phyloP scores from a whole-genome alignment of 30 jellyfish, hydroid and myxozoan genomes.

The Chrysaora quinquecirrha region DNA sequence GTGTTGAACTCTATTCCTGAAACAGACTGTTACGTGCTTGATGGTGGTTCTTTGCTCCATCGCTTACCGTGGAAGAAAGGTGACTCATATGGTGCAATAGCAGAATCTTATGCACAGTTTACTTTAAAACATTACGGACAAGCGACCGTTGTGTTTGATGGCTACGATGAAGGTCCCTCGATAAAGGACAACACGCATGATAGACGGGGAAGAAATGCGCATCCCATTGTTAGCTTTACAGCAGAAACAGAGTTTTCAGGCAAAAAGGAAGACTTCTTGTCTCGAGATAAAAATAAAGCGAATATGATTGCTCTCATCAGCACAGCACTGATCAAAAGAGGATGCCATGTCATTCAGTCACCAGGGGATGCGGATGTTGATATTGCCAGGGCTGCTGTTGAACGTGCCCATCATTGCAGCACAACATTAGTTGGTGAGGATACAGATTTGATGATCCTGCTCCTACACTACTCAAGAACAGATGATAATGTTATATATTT shows the following conservation, averaged over 20 bases:
- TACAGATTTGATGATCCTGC: background rate
- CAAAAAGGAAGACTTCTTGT: conserved; percentile 21
- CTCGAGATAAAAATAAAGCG: conserved; percentile 15
- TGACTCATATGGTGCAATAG: conserved; percentile 22
- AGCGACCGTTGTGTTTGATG: conserved; percentile 37
- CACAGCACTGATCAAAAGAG: conserved; percentile 20
- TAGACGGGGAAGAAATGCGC: background rate
- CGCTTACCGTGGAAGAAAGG: conserved; percentile 19
- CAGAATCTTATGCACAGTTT: conserved; percentile 20
- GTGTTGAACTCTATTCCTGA: conserved; percentile 20
- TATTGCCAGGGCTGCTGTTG: background rate
- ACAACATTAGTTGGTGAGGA: background rate
- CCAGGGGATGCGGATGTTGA: conserved; percentile 16
- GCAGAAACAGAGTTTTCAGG: conserved; percentile 14
- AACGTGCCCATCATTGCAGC: conserved; percentile 1
- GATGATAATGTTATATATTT: background rate
- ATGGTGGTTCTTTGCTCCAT: conserved; percentile 43
- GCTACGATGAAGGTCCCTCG: conserved; percentile 18
- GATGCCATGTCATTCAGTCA: conserved; percentile 20
- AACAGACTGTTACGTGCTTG: conserved; percentile 34
- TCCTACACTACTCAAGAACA: background rate
- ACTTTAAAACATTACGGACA: conserved; percentile 18
- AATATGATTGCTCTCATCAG: conserved; percentile 15
- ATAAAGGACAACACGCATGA: conserved; percentile 19
- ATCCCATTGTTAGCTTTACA: conserved; percentile 15